Conservation (phyloP, 1,140 invertebrate species). For the Psilanteris sp. region DNA sequence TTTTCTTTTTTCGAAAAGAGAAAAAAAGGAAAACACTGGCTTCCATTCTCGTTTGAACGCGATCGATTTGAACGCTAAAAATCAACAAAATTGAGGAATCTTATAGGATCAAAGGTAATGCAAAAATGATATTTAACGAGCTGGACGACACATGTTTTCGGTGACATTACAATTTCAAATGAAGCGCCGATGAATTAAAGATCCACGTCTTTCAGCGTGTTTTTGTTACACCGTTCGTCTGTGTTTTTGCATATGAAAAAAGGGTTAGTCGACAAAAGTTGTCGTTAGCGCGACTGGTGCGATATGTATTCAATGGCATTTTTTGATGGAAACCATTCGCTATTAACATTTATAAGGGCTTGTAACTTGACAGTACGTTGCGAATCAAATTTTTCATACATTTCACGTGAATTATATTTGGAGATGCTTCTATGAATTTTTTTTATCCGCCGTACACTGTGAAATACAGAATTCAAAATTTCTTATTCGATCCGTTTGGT, state of each 20-base stretch:
- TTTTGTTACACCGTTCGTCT: constrained; percentile 26
- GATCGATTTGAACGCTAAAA: constrained; percentile 20
- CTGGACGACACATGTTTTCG: constrained; percentile 58
- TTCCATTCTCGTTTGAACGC: neutral
- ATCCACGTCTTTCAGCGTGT: constrained; percentile 37
- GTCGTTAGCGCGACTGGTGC: constrained; percentile 16
- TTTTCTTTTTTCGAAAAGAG: neutral
- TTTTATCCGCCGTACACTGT: too few relatives aligned
- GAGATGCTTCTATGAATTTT: too few relatives aligned
- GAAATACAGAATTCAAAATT: too few relatives aligned
- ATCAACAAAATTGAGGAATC: constrained; percentile 26
- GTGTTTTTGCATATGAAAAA: constrained; percentile 49
- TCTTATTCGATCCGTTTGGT: too few relatives aligned
- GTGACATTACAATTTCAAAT: constrained; percentile 64
- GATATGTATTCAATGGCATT: constrained; percentile 40
- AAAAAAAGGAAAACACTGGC: neutral
- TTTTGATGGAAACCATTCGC: constrained; percentile 17
- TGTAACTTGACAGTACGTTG: constrained; percentile 8
- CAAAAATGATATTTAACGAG: constrained; percentile 29
- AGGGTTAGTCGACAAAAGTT: constrained; percentile 51
- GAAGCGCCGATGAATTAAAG: constrained; percentile 62
- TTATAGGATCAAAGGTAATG: constrained; percentile 11
- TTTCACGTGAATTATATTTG: too few relatives aligned
- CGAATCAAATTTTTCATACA: too few relatives aligned
- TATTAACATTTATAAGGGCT: constrained; percentile 45